Evolutionary conservation across 2,888 invertebrate genomes (phyloP).

Genomic region (Drosophila monieri): DNA sequence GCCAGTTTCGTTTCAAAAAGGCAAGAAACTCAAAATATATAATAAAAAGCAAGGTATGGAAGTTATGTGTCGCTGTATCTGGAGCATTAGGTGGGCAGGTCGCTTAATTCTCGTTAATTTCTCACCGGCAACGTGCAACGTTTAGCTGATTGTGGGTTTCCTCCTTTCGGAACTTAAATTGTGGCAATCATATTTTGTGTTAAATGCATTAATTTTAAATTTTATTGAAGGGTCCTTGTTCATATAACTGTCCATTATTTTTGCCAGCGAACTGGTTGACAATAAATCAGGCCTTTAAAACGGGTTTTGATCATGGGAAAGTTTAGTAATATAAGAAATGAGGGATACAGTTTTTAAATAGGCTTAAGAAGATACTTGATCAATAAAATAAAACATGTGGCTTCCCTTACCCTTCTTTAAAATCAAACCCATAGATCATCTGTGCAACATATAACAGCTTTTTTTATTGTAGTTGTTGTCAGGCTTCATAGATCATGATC

Average conservation of each 20-base stretch:
- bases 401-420: background rate
- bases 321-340: background rate
- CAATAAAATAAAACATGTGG: background rate
- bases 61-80: constrained; percentile 44
- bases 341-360: background rate
- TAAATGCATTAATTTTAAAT: constrained; percentile 53
- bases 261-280: constrained; percentile 36
- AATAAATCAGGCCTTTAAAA: constrained; percentile 41
- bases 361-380: background rate
- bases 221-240: constrained; percentile 30
- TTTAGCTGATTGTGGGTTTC: constrained; percentile 82
- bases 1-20: constrained; percentile 40
- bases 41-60: constrained; percentile 11
- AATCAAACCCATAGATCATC: constrained; percentile 33
- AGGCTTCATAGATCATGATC: constrained; percentile 44
- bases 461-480: constrained; percentile 37
- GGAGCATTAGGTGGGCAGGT: constrained; percentile 76
- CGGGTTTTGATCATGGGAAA: constrained; percentile 41
- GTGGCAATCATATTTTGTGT: constrained; percentile 68
- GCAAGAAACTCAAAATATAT: background rate
- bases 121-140: constrained; percentile 69
- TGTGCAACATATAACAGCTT: constrained; percentile 39
- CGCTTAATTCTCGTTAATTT: constrained; percentile 80
- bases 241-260: constrained; percentile 44
- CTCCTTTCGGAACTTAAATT: constrained; percentile 38